Evolutionary conservation across 2,888 invertebrate species (phyloP), one percentile per base, ranked within the genome.

Genomic region (Agonopterix subpropinquella): DNA sequence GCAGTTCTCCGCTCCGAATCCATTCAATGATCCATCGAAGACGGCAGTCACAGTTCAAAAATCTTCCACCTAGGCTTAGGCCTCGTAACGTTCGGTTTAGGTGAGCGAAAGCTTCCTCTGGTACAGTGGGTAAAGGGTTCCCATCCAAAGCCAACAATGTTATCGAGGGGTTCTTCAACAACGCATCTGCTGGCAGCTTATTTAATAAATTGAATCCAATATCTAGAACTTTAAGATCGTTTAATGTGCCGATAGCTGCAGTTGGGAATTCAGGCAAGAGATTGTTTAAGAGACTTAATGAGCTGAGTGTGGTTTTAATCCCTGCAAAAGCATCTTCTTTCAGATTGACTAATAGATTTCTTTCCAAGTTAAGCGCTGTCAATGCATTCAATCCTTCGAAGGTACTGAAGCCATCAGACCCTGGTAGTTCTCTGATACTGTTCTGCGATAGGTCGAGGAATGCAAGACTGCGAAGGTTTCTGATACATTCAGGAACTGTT

Each of bases 381-480:
- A 97, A 83, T 0, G 96, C 92, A 58, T 94, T 92, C 47, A 97
- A 87, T 15, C 94, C 94, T 61, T 94, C 93, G 66, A 96, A 95
- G 2, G 92, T 92, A 45, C 87, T 89, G 11, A 87, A 89, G 9
- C 92, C 93, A 36, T 91, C 91, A 0, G 91, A 82, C 0, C 94
- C 94, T 0, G 95, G 95, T 50, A 97, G 80, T 73, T 95, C 95
- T 58, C 93, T 89, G 44, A 97, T 92, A 62, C 95, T 93, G 70
- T 97, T 97, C 78, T 96, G 95, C 1, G 97, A 96, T 50, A 97
- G 85, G 83, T 97, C 97, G 50, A 97, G 86, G 71, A 97, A 97
- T 1, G 97, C 96, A 56, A 97, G 81, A 45, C 93, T 93, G 53
- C 90, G 92, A 36, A 97, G 87, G 5, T 94, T 95, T 54, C 92